These are phyloP conservation scores for Pyralis farinalis DNA, from an alignment of 2,888 invertebrate genomes.

Conservation along the genomic window DNA sequence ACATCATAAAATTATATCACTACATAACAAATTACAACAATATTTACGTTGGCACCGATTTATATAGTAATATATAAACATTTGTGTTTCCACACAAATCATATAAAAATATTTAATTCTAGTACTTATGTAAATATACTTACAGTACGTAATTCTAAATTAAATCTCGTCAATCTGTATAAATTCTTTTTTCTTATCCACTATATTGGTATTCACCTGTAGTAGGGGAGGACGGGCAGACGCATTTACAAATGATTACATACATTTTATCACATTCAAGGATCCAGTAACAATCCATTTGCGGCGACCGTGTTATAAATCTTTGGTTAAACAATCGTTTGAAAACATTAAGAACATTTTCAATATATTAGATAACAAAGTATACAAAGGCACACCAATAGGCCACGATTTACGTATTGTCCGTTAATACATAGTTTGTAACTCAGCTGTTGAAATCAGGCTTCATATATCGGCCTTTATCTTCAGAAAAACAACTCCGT, in stretches of 20 bases:
- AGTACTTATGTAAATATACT: constrained; percentile 69
- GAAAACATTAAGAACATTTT: constrained; percentile 9
- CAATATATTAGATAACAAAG: constrained; percentile 8
- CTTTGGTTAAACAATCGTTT: constrained; percentile 37
- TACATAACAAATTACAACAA: constrained; percentile 80
- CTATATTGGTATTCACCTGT: constrained; percentile 63
- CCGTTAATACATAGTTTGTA: background rate
- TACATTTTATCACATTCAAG: constrained; percentile 15
- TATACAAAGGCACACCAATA: constrained; percentile 28
- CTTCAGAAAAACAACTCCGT: too few relatives aligned
- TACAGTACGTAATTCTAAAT: constrained; percentile 58
- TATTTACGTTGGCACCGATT: constrained; percentile 79
- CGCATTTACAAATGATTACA: constrained; percentile 14
- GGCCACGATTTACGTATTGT: constrained; percentile 19
- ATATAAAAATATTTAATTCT: constrained; percentile 77
- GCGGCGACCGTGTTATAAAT: constrained; percentile 23
- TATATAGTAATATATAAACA: constrained; percentile 70
- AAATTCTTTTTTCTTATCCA: constrained; percentile 65
- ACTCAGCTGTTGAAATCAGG: background rate
- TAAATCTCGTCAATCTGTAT: constrained; percentile 73
- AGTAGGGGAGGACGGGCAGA: constrained; percentile 44
- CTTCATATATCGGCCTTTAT: too few relatives aligned
- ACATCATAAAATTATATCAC: constrained; percentile 73
- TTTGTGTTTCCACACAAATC: constrained; percentile 67
- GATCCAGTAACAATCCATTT: constrained; percentile 11